A percentile compares a stretch with the other conserved stretches of the same genome.
Conservation (phyloP, 1,140 invertebrate species). For the Apis laboriosa region DNA sequence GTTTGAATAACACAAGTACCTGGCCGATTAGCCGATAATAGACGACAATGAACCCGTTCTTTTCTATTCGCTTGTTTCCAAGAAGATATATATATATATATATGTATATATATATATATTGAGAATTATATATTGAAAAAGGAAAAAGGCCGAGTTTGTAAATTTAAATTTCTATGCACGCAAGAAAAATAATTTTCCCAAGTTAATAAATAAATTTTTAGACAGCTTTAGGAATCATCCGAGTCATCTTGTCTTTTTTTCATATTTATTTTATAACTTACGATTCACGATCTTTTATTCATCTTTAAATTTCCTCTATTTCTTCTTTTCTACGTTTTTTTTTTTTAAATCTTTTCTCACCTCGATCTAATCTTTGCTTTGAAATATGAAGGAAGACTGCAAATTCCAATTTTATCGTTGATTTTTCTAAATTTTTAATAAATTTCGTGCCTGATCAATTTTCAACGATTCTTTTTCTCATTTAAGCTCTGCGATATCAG, state of each 20-base stretch:
- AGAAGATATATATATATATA: not conserved
- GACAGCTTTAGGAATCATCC: not conserved
- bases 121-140: constrained; percentile 21
- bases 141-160: not conserved
- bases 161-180: constrained; percentile 26
- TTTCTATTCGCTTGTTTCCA: not conserved
- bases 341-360: not conserved
- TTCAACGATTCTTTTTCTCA: no score
- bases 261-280: constrained; percentile 9
- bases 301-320: constrained; percentile 6
- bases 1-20: not conserved
- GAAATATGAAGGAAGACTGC: not conserved
- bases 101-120: no score
- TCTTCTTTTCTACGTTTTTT: constrained; percentile 10
- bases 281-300: not conserved
- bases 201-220: constrained; percentile 66
- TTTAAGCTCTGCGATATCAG: no score
- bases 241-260: constrained; percentile 22
- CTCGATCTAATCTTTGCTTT: not conserved
- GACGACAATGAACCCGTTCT: not conserved
- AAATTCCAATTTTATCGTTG: not conserved
- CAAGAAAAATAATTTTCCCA: constrained; percentile 47
- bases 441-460: not conserved
- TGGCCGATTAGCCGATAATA: not conserved
- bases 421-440: not conserved